Evolutionary conservation across 2,888 invertebrate species (phyloP), one percentile per base, ranked within the genome.

Genomic region (Eupithecia dodoneata): DNA sequence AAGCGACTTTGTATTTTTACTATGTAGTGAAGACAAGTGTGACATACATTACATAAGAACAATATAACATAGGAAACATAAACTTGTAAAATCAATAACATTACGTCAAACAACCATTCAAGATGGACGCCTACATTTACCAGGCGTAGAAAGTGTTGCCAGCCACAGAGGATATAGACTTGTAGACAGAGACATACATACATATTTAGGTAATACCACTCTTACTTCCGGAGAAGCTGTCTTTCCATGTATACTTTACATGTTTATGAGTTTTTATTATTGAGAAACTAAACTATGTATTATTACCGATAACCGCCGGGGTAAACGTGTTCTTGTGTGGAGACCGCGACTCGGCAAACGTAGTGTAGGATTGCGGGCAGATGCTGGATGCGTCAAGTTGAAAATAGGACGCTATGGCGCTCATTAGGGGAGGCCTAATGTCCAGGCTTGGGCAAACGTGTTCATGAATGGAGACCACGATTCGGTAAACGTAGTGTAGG

Each of bases 211-310:
- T 78, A 79, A 69, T 76, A 80, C 82, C 74, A 81, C 81, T 83
- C 83, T 83, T 80, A 80, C 78, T 82, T 83, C 82, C 83, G 83
- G 77, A 80, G 80, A 82, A 82, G 81, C 78, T 52, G 81, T 76
- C 30, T 70, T 30, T 12, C 70, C 70, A 30, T 70, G 49, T n/a
- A 18, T 18, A 63, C 30, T 63, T 63, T 30, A 12, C 30, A 7
- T 63, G 63, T 59, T 3, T 9, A 47, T 10, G 67, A 18, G 30
- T 63, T 63, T 63, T 30, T 63, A 10, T 63, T 44, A 66, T 15
- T 66, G 42, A 44, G 15, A 66, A 63, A 18, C 6, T 7, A n/a
- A 6, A 5, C 45, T 45, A 6, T 45, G 45, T 45, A 30, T 30
- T 30, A 30, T 30, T 30, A 30, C 0, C 1, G 30, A 30, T 1